Base-by-base conservation (phyloP, 2,888 invertebrate species). In the Deilephila porcellus region DNA sequence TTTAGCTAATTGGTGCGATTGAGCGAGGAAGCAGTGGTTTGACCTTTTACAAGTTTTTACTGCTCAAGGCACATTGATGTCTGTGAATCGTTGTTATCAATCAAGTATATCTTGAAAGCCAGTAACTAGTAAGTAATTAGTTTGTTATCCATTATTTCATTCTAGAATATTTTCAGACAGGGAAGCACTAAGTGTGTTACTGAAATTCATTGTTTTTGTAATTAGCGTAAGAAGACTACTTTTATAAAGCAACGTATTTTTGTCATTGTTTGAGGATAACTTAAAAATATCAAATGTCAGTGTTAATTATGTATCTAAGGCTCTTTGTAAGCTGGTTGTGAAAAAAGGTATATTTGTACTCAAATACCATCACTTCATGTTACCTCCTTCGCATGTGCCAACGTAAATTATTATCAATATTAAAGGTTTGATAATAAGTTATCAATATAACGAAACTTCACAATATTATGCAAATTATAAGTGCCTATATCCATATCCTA, bases 31-130 rank as follows among this genome's bases (percentile, higher is more conserved):
- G 85, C 84, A 74, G 78, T 76, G 75, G 77, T 76, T 77, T 86
- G 89, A 89, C 89, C 88, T 89, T 88, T 88, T 81, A 78, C 74
- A 76, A 80, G 80, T 86, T 88, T 89, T 87, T 85, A 81, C 78
- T 75, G 75, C 78, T 85, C 86, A 86, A 87, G 87, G 86, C 82
- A 82, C 77, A 76, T 76, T 84, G 83, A 83, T 83, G 80, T 75
- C 75, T 53, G 71, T 73, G 74, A 77, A 75, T 77, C 74, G 73
- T 72, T 77, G 75, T 80, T 80, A 81, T 83, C 80, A 76, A 83
- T 79, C 79, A 81, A 79, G 70, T 73, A 72, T 67, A 67, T 67
- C 67, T 67, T 67, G 67, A 60, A 11, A 60, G 60, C 17, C 60
- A 60, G 29, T 52, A 20, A 52, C 52, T 25, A 67, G 45, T 45